Evolutionary conservation across 2,888 invertebrate species (phyloP), one percentile per base, ranked within the genome.

Genomic region (Stenodera caucasica): DNA sequence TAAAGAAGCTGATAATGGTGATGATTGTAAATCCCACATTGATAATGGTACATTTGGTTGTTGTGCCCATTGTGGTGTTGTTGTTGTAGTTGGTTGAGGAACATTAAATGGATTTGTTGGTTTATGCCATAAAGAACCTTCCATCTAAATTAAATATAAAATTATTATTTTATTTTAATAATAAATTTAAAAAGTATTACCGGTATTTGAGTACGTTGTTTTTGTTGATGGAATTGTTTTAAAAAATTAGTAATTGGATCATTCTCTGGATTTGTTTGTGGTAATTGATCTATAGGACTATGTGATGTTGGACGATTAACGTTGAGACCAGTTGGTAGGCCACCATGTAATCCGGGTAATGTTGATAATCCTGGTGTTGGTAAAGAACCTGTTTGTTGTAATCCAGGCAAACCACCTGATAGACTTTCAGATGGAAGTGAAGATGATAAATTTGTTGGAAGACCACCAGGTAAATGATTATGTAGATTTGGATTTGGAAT

Each of bases 211-310:
- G 66, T 62, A 57, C 70, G 69, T 54, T 64, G 67, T 50, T 65
- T 67, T 45, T 74, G 74, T 58, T 73, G 78, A 29, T 79, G 79
- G 54, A 84, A 73, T 67, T 84, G 85, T 53, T 84, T 78, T 40
- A 85, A 69, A 66, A 84, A 75, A 63, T 81, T 83, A 65, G 82
- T 81, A 18, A 85, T 82, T 0, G 84, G 80, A 76, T 83, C 82
- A 57, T 81, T 82, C 23, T 82, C 81, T 30, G 64, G 71, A 12
- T 51, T 40, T n/a, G 37, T 37, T n/a, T n/a, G 35, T 29, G 58
- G 65, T 32, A 67, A 61, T 45, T 70, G 71, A 52, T 73, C 72
- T 14, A 74, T 70, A 18, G 72, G 61, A 49, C 67, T 68, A 59
- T 70, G 67, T 12, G 72, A 64, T 50, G 72, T 69, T 18, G 72